Percentiles rank a stretch among this genome's conserved stretches.
Evolutionary conservation across 2,113 vertebrate species (phyloP).

Genomic region (Callaeas wilsoni): DNA sequence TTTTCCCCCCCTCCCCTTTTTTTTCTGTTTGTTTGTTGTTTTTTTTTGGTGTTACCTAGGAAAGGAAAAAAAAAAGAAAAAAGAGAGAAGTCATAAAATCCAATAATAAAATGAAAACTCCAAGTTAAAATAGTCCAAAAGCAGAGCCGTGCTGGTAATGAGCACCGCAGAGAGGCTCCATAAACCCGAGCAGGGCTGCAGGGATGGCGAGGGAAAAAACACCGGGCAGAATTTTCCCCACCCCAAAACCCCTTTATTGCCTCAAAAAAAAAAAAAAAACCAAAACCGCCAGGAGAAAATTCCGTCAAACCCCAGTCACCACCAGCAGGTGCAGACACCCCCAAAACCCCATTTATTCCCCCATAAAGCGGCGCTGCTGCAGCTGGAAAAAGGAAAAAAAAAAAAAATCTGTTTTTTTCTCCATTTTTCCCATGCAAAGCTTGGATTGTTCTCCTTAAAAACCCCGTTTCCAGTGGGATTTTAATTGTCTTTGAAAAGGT

Average conservation of each 20-base stretch:
- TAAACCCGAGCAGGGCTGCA: no score
- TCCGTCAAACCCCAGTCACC: no score
- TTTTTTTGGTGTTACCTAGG: no score
- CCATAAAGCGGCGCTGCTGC: not conserved
- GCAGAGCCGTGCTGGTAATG: slow-evolving; percentile 20
- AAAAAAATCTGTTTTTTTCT: not conserved
- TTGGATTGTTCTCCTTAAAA: not conserved
- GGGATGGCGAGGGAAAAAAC: no score
- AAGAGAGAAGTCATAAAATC: not conserved
- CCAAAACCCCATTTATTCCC: not conserved
- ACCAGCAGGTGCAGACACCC: not conserved
- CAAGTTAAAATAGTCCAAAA: not conserved
- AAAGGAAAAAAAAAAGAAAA: not conserved
- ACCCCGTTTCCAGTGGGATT: not conserved
- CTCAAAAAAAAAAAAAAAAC: no score
- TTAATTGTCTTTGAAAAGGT: slow-evolving; percentile 48
- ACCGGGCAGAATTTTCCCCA: not conserved
- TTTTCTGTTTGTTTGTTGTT: not conserved
- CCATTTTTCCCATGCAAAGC: not conserved
- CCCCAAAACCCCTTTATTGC: not conserved
- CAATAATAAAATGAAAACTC: not conserved
- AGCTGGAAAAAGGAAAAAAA: no score
- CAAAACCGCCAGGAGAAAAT: rapidly evolving
- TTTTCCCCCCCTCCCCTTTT: not conserved
- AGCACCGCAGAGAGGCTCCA: slow-evolving; percentile 49